Evolutionary conservation across 2,888 invertebrate species (phyloP), one percentile per base, ranked within the genome.

Genomic region (Gymnosoma rotundatum): DNA sequence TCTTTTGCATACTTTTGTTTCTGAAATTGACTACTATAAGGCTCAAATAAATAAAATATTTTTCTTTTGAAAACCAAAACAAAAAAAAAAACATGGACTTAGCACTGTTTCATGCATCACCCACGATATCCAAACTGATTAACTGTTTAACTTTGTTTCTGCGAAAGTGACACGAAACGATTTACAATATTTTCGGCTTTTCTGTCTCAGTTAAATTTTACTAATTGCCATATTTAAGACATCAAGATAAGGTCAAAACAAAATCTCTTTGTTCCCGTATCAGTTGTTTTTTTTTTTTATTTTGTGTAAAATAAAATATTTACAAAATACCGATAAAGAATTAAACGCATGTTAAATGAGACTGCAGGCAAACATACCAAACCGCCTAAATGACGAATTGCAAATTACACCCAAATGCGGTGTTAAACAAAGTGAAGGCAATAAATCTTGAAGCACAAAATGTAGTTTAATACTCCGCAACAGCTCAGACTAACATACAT

Each of bases 381-480:
- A 69, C 70, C 81, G 75, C 58, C 76, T 78, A 85, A 82, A 86
- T 83, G 85, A 86, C 83, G 86, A 85, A 86, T 86, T 85, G 85
- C 83, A 86, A 86, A 86, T 86, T 85, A 86, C 79, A 85, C 78
- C 85, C 81, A 69, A 73, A 75, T 66, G 81, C 81, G 75, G 81
- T 82, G 81, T 82, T 76, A 82, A 82, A 82, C 75, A 82, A 82
- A 82, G 81, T 70, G 81, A 58, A 70, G 81, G 81, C 66, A 82
- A 82, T 82, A 82, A 82, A 82, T 82, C 75, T 64, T 58, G 60
- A 64, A 45, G 58, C 50, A 64, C 48, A 61, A 75, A 67, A 50
- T 64, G 12, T 61, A 58, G 38, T 69, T 63, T 58, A 50, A 75
- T 75, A 63, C 45, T 0, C n/a, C 56, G 61, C 48, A 67, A 36